Evolutionary conservation across 2,113 vertebrate genomes (phyloP), one percentile per base, ranked within the genome.

Genomic region (Micronycteris hirsuta): DNA sequence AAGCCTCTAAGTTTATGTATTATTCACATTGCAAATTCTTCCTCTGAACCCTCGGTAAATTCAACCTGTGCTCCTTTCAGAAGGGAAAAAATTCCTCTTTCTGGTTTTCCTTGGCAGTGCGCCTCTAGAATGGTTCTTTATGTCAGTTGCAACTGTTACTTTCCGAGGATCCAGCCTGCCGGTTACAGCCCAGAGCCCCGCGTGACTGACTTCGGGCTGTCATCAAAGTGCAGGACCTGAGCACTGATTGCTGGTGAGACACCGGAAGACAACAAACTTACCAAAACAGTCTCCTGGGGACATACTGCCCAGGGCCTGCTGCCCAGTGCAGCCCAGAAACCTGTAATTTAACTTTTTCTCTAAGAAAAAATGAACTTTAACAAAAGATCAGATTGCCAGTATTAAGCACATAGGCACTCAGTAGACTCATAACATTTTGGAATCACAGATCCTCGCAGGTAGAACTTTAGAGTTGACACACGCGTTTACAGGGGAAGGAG

Each of bases 161-260:
- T 91, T 86, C 80, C 67, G 73, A 15, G 83, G 93, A 82, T 58
- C 12, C 28, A 73, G 92, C 71, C 84, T 93, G 76, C 73, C 22
- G 1, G 71, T 52, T 67, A 13, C 52, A 26, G 24, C 28, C 22
- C 41, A 71, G 84, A 65, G 49, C 63, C 26, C 54, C 15, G 0
- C 91, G 81, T 89, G 93, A 73, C 87, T 92, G 94, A 85, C 91
- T 73, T 81, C 41, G 96, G 87, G 92, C 97, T 95, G 4, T 95
- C 88, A 96, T 94, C 97, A 97, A 96, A 92, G 87, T 5, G 33
- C 96, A 96, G 14, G 85, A 87, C 93, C 43, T 49, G 1, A 77
- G 67, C 68, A 13, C 92, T 95, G 96, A 96, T 96, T 97, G 92
- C 95, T 92, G 68, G 93, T 93, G 74, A 96, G 93, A 77, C 70